phyloP scores from a whole-genome alignment of 2,888 invertebrate genomes.

The Pandemis corylana region DNA sequence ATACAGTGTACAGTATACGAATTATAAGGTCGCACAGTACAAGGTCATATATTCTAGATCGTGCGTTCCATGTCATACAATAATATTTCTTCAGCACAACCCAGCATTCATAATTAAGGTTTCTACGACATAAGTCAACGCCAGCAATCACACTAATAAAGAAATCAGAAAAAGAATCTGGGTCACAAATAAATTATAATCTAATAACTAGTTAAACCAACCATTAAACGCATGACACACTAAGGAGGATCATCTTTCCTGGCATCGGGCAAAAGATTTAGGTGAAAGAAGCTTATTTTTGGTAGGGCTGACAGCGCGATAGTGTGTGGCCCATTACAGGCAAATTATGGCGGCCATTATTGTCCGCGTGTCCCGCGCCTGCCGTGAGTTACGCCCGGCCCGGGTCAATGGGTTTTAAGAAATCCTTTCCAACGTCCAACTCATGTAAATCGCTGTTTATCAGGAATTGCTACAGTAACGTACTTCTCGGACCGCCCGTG shows the following conservation, averaged over 20 bases:
- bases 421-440: conserved; percentile 61
- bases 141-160: background rate
- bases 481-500: conserved; percentile 16
- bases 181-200: conserved; percentile 13
- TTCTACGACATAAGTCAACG: too few relatives aligned
- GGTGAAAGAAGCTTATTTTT: conserved; percentile 78
- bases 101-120: too few relatives aligned
- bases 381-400: conserved; percentile 73
- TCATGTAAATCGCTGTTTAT: conserved; percentile 47
- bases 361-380: conserved; percentile 77
- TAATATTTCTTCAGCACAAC: too few relatives aligned
- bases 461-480: conserved; percentile 34
- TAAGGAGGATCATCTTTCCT: conserved; percentile 41
- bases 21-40: too few relatives aligned
- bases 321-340: conserved; percentile 83
- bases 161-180: background rate
- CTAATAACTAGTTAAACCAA: conserved; percentile 31
- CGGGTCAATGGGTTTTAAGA: conserved; percentile 80
- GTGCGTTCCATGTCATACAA: too few relatives aligned
- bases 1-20: too few relatives aligned
- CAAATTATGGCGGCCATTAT: conserved; percentile 82
- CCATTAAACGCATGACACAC: conserved; percentile 38
- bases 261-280: conserved; percentile 59
- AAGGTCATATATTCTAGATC: too few relatives aligned
- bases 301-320: conserved; percentile 81